Percentiles rank a stretch among this genome's conserved stretches.
These are phyloP conservation scores for Chamaetylas fuelleborni DNA, from an alignment of 2,113 vertebrate genomes.

Conservation along the genomic window DNA sequence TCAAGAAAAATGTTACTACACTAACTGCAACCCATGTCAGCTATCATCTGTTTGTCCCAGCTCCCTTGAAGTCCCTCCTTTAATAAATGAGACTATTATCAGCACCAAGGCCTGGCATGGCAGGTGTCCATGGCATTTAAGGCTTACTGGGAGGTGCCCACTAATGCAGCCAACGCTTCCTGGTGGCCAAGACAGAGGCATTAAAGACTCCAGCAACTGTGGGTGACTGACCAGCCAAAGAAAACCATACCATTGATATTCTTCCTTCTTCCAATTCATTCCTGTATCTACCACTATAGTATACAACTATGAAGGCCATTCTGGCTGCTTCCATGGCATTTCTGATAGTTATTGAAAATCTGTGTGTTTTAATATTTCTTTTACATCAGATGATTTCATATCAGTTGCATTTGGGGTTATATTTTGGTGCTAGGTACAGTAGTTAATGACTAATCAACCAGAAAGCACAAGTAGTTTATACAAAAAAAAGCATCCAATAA, in stretches of 20 bases:
- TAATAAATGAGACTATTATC: neutral
- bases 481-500: neutral
- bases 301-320: neutral
- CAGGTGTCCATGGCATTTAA: neutral
- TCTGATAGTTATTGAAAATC: neutral
- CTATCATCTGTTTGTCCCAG: neutral
- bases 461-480: slow-evolving; percentile 13
- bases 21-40: neutral
- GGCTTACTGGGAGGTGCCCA: neutral
- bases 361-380: neutral
- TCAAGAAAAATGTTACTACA: neutral
- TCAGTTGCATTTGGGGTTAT: neutral
- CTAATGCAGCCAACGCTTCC: neutral
- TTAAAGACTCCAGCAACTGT: neutral
- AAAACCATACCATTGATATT: neutral
- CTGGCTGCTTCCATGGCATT: neutral
- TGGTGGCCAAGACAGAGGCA: neutral
- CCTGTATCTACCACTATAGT: neutral
- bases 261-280: neutral
- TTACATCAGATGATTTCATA: neutral
- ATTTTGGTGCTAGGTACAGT: neutral
- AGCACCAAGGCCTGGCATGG: neutral
- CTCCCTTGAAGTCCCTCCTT: neutral
- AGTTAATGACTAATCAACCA: neutral
- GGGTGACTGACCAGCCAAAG: neutral